Evolutionary conservation across 2,113 vertebrate species (phyloP).

Genomic region (Hippoglossus stenolepis): DNA sequence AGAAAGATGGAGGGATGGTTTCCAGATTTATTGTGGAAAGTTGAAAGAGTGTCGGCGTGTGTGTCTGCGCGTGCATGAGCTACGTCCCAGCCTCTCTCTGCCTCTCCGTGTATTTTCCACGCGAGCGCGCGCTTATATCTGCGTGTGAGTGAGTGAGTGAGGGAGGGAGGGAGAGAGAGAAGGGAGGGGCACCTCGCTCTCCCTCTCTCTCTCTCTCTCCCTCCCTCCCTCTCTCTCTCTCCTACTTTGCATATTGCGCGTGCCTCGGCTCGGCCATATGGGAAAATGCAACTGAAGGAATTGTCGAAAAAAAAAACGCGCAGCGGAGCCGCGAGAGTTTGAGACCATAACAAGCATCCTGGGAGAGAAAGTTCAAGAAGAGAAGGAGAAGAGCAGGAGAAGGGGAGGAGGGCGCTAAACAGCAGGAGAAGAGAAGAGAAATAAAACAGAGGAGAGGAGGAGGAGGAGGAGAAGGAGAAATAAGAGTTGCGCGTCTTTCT

Average conservation of each 20-base stretch:
- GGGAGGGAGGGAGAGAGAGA: conserved; percentile 24
- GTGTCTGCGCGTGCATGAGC: conserved; percentile 9
- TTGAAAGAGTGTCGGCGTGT: conserved; percentile 69
- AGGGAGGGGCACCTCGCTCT: conserved; percentile 65
- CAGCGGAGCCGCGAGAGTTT: conserved; percentile 83
- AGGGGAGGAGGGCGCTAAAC: conserved; percentile 58
- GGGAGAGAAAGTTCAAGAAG: conserved; percentile 79
- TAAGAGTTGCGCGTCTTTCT: conserved; percentile 25
- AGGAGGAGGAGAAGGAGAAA: conserved; percentile 23
- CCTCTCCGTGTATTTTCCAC: conserved; percentile 5
- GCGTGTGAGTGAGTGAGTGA: conserved; percentile 22
- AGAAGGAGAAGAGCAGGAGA: conserved; percentile 65
- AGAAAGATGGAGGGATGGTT: conserved; percentile 67
- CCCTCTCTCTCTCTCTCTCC: conserved; percentile 33
- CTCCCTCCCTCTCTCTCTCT: conserved; percentile 71
- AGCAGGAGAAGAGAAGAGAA: conserved; percentile 7
- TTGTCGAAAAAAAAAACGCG: conserved; percentile 89
- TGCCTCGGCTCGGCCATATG: conserved; percentile 93
- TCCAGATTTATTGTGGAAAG: conserved; percentile 88
- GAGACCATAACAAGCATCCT: conserved; percentile 68
- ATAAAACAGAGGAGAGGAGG: background rate
- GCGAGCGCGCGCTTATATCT: conserved; percentile 9
- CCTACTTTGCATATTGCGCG: conserved; percentile 96
- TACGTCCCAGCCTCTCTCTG: conserved; percentile 6
- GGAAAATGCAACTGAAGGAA: conserved; percentile 98